phyloP scores from a whole-genome alignment of 2,888 invertebrate genomes.

The Magallana nippona region DNA sequence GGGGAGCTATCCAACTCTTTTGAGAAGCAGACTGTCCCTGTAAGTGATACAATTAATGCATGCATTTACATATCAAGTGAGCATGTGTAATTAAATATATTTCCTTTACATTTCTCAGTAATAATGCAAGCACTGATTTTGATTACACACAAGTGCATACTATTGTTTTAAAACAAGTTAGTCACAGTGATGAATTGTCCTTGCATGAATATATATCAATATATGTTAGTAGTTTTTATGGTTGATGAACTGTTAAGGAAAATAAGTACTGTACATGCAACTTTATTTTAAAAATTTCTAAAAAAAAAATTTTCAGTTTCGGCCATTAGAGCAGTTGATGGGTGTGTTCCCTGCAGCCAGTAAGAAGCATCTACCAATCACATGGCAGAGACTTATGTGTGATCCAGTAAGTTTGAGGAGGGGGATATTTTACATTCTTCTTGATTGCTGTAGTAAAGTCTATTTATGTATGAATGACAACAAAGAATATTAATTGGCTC shows the following conservation, averaged over 20 bases:
- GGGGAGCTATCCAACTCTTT: slow-evolving; percentile 90
- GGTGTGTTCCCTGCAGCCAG: slow-evolving; percentile 99
- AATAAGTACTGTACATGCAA: neutral
- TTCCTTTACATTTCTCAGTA: no score
- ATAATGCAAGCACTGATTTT: no score
- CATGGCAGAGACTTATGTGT: slow-evolving; percentile 96
- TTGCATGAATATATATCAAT: no score
- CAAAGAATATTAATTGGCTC: no score
- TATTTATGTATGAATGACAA: neutral
- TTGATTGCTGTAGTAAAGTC: neutral
- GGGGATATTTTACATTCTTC: no score
- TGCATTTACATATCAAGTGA: no score
- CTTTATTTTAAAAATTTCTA: neutral
- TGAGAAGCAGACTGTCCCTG: slow-evolving; percentile 92
- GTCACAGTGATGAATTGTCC: no score
- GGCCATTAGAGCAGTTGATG: slow-evolving; percentile 99
- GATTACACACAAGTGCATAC: no score
- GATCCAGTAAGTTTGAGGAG: slow-evolving; percentile 85
- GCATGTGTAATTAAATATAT: no score
- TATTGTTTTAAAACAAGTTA: no score
- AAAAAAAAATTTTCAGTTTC: slow-evolving; percentile 88
- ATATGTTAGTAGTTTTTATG: no score
- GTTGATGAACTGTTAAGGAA: no score
- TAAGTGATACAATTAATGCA: slow-evolving; percentile 80
- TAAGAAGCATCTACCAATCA: slow-evolving; percentile 93